phyloP scores from a whole-genome alignment of 1,140 invertebrate species.

The Drosophila chauvacae region DNA sequence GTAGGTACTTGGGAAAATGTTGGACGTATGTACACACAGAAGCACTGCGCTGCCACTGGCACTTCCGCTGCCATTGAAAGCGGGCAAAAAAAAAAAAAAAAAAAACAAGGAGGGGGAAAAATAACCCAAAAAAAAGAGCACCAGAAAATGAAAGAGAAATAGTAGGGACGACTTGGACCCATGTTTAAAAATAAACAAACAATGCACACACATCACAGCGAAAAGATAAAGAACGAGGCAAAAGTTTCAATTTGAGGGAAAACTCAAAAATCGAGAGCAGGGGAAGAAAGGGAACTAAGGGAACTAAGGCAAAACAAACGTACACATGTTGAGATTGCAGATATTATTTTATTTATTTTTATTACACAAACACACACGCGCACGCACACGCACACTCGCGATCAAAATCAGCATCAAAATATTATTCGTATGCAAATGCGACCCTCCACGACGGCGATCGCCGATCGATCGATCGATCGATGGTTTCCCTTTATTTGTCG shows the following conservation, averaged over 20 bases:
- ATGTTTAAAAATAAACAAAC: conserved; percentile 80
- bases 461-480: not conserved
- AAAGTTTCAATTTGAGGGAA: conserved; percentile 56
- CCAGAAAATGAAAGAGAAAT: conserved; percentile 21
- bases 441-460: conserved; percentile 63
- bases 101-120: not conserved
- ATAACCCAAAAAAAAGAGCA: conserved; percentile 20
- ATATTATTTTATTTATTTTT: conserved; percentile 82
- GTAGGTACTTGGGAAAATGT: conserved; percentile 30
- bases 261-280: conserved; percentile 35
- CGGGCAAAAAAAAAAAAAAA: conserved; percentile 26
- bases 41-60: conserved; percentile 33
- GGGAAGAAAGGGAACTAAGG: conserved; percentile 12
- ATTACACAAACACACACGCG: conserved; percentile 59
- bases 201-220: conserved; percentile 52
- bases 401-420: conserved; percentile 74
- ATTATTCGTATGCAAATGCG: conserved; percentile 62
- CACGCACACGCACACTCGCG: conserved; percentile 42
- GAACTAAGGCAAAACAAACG: conserved; percentile 42
- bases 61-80: conserved; percentile 74
- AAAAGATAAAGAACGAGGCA: conserved; percentile 58
- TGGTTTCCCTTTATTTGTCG: conserved; percentile 4
- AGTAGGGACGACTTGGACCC: conserved; percentile 42
- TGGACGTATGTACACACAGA: conserved; percentile 29
- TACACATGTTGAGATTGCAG: conserved; percentile 78